Base-by-base conservation (phyloP, 2,888 invertebrate species). In the Drosophila hamatofila region DNA sequence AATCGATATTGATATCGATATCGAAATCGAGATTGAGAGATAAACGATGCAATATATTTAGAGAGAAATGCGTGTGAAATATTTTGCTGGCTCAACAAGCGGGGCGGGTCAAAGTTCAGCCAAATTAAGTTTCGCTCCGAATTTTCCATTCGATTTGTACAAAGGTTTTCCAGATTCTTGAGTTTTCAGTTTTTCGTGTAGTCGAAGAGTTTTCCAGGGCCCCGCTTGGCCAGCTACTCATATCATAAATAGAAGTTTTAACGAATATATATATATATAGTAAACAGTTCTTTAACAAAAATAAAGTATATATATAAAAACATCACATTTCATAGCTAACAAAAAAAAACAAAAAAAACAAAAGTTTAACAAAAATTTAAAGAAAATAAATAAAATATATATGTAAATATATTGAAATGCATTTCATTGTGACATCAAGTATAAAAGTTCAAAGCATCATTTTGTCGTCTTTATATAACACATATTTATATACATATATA, bases 391-490 rank as follows among this genome's bases (percentile, higher is more conserved):
- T 63, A 62, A n/a, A 44, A 65, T n/a, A 33, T 52, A 39, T 57
- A 60, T 48, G 58, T 16, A 46, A 59, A 68, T 48, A 61, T 12
- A 64, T 61, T 70, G 76, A 65, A 67, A 69, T 56, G 64, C 60
- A 71, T 75, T 75, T 79, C 72, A 69, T 69, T 75, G 75, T 75
- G 71, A 79, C 69, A 73, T 65, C 66, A 82, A 82, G 80, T 78
- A 80, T 68, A 69, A 82, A 78, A 86, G 83, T 82, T 82, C 84
- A 83, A 83, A 83, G 69, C 72, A 87, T 83, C 57, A 80, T 82
- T 84, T 87, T 77, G 85, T 87, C 85, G 78, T 80, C 80, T 85
- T 80, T 83, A 81, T 72, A 81, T 74, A 73, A 69, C 30, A 63
- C 58, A 55, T 46, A 37, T 61, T 23, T 42, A 62, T 46, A 66